Conservation (phyloP, 2,797 vertebrate genomes). For the Arrhamphus sclerolepis region DNA sequence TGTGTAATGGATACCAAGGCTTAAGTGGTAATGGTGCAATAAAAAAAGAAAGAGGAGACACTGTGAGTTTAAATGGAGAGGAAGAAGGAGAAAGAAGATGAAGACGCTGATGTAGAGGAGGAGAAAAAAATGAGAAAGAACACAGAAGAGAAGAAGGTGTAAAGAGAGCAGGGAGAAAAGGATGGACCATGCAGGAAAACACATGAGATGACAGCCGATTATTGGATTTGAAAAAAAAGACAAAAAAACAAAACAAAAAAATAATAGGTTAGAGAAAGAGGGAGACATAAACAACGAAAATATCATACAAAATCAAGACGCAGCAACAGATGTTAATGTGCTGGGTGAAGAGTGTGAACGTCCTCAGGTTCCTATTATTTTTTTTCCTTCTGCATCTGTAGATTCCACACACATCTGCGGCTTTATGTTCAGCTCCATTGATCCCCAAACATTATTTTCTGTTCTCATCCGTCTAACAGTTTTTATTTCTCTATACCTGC, state of each 20-base stretch:
- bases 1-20: slow-evolving; percentile 78
- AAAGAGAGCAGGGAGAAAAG: slow-evolving; percentile 2
- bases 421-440: slow-evolving; percentile 44
- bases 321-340: slow-evolving; percentile 2
- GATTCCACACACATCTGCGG: slow-evolving; percentile 26
- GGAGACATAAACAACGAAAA: not conserved
- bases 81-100: slow-evolving; percentile 31
- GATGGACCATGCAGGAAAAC: slow-evolving; percentile 22
- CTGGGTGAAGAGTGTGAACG: slow-evolving; percentile 5
- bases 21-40: slow-evolving; percentile 80
- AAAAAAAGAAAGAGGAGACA: slow-evolving; percentile 40
- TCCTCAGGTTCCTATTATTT: no score
- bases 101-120: slow-evolving; percentile 2
- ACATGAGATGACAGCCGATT: slow-evolving; percentile 13
- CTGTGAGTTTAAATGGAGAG: slow-evolving; percentile 24
- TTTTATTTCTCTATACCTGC: slow-evolving; percentile 12
- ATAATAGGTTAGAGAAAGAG: slow-evolving; percentile 7
- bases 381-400: slow-evolving; percentile 20
- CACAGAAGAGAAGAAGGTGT: slow-evolving; percentile 30
- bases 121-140: not conserved
- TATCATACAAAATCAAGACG: no score
- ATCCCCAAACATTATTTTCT: slow-evolving; percentile 39
- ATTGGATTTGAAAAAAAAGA: slow-evolving; percentile 7
- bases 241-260: slow-evolving; percentile 11
- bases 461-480: slow-evolving; percentile 8